Evolutionary conservation across 1,140 invertebrate genomes (phyloP), one percentile per base, ranked within the genome.

Genomic region (Drosophila aff.): DNA sequence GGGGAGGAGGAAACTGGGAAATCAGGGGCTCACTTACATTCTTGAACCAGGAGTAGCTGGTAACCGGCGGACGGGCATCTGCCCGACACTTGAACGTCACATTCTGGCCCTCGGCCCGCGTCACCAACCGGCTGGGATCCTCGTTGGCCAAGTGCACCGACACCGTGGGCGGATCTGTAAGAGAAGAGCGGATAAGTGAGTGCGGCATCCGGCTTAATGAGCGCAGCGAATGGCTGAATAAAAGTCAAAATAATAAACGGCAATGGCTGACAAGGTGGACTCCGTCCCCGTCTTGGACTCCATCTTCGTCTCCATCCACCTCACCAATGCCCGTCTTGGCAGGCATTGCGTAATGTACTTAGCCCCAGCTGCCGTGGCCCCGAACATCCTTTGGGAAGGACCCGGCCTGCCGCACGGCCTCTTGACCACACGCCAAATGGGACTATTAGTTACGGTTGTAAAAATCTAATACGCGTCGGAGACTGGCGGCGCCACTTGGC

Each of bases 81-180:
- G 92, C 92, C 33, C 92, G 86, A 71, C 92, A 93, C 71, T 93
- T 93, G 67, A 93, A 92, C 59, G 92, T 93, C 40, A 93, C 92
- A 76, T 93, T 93, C 74, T 93, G 87, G 33, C 92, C 91, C 74
- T 93, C 92, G 74, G 92, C 82, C 40, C 92, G 84, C 44, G 91
- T 93, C 18, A 93, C 91, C 75, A 92, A 60, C 13, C 92, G 82
- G 66, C 92, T 93, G 67, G 92, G 92, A 84, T 93, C 92, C 74
- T 93, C 92, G 59, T 93, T 93, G 72, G 92, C 92, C 79, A 93
- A 91, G 58, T 93, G 92, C 78, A 93, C 92, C 44, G 92, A 93
- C 31, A 93, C 92, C 31, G 86, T 93, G 53, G 92, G 92, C 47
- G 92, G 92, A 93, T 93, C 92, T 93, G 79, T 28, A 75, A 49